A percentile compares a stretch with the other conserved stretches of the same genome.
These are phyloP conservation scores for Elysia chlorotica DNA, from an alignment of 1,140 invertebrate species.

Conservation along the genomic window DNA sequence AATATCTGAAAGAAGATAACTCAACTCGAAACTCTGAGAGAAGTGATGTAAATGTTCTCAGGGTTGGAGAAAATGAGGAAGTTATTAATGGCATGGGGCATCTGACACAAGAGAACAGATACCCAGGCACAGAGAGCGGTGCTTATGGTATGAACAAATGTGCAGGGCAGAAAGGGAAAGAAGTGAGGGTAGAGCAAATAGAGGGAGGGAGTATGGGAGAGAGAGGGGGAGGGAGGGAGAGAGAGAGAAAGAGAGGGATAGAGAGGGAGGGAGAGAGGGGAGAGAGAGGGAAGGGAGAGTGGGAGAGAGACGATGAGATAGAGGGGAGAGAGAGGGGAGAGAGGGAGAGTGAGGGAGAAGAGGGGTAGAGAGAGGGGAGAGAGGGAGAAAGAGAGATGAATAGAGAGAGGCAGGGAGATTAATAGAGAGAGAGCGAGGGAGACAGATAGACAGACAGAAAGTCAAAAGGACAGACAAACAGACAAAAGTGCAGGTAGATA, in stretches of 20 bases:
- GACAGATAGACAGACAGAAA: constrained; percentile 12
- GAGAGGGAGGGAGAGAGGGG: neutral
- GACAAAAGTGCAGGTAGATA: constrained; percentile 15
- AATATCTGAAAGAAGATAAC: too few species aligned
- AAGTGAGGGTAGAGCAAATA: too few species aligned
- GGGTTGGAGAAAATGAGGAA: too few species aligned
- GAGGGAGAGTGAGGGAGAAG: neutral
- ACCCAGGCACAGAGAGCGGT: too few species aligned
- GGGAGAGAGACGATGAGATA: neutral
- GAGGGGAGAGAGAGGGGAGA: neutral
- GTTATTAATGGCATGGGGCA: too few species aligned
- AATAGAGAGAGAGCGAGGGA: constrained; percentile 19
- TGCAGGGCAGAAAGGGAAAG: too few species aligned
- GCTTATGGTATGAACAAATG: too few species aligned
- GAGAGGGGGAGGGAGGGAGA: too few species aligned
- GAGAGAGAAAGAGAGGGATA: neutral
- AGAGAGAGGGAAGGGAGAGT: neutral
- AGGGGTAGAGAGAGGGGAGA: neutral
- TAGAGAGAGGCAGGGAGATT: constrained; percentile 23
- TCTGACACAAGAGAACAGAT: too few species aligned
- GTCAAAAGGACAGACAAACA: constrained; percentile 19
- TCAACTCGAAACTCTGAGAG: too few species aligned
- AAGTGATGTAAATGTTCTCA: too few species aligned
- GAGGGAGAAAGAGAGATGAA: constrained; percentile 9
- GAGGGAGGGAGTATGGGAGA: too few species aligned